Percentiles rank a stretch among this genome's conserved stretches.
Evolutionary conservation across 2,797 vertebrate species (phyloP).

Genomic region (Cheirogaleus major): DNA sequence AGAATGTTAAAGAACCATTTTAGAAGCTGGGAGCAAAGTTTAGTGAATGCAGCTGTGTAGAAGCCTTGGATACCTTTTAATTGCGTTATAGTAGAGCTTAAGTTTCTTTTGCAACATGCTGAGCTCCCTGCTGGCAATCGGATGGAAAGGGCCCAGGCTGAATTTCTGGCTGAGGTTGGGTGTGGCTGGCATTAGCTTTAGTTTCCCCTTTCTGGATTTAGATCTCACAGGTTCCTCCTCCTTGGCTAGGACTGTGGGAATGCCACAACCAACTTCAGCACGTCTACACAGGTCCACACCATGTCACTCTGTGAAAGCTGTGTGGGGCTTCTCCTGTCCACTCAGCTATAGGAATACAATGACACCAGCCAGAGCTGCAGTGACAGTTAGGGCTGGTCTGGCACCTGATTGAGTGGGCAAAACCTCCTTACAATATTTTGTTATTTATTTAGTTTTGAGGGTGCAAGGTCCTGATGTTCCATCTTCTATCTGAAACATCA

Average conservation of each 20-base stretch:
- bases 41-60: neutral
- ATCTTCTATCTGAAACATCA: neutral
- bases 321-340: neutral
- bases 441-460: constrained; percentile 20
- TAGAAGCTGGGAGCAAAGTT: neutral
- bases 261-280: neutral
- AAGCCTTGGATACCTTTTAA: neutral
- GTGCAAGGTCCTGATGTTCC: neutral
- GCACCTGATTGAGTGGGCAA: neutral
- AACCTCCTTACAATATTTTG: neutral
- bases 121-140: neutral
- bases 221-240: neutral
- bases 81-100: neutral
- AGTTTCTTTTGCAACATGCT: neutral
- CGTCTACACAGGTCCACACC: neutral
- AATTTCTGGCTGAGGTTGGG: neutral
- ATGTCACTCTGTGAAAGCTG: neutral
- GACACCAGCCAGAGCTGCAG: neutral
- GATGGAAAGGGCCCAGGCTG: neutral
- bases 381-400: neutral
- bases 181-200: neutral
- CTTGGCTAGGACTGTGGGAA: neutral
- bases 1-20: neutral
- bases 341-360: neutral
- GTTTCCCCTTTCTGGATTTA: neutral